Base-by-base conservation (phyloP, 1,140 invertebrate genomes). In the Medauroidea extradentata region DNA sequence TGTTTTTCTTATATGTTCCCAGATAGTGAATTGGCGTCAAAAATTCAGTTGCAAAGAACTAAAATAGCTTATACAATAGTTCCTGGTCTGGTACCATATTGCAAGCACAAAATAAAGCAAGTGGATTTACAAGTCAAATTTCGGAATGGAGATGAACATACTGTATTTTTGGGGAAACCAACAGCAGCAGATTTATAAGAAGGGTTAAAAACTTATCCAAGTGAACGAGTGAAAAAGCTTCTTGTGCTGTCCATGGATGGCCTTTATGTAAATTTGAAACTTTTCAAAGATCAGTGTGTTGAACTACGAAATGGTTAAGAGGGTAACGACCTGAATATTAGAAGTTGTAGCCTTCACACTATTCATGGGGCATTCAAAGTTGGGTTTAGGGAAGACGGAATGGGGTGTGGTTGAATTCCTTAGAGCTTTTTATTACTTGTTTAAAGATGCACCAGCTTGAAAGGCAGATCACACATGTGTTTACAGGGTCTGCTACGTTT, bases 341-440 rank as follows among this genome's bases (percentile, higher is more conserved):
- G n/a, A n/a, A 59, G 52, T 3, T 67, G 63, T 63, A 53, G 61
- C 8, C 60, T 67, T 25, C 65, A 65, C 46, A 53, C 44, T 9
- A 11, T 34, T 11, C 52, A 54, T 24, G 19, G 42, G 7, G 52
- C 52, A n/a, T 4, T 54, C 25, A 8, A 54, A 54, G 25, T 3
- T 8, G 14, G 52, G 21, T 5, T 21, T 43, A 24, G 25, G 7
- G 9, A 24, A 7, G 14, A 54, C 52, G n/a, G 34, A 41, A 14
- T 54, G 52, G 52, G 52, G 42, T 18, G 7, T 54, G 13, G 34
- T 41, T 34, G 29, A 11, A 34, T 34, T 34, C 11, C 29, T 34
- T 34, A 34, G 29, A 11, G 29, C 54, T 5, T 52, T 57, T 3
- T 23, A 57, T 25, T 25, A 34, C 29, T 34, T 34, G 11, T 34